Percentiles rank a stretch among this genome's conserved stretches.
Evolutionary conservation across 2,113 vertebrate genomes (phyloP).

Genomic region (Enhydra lutris): DNA sequence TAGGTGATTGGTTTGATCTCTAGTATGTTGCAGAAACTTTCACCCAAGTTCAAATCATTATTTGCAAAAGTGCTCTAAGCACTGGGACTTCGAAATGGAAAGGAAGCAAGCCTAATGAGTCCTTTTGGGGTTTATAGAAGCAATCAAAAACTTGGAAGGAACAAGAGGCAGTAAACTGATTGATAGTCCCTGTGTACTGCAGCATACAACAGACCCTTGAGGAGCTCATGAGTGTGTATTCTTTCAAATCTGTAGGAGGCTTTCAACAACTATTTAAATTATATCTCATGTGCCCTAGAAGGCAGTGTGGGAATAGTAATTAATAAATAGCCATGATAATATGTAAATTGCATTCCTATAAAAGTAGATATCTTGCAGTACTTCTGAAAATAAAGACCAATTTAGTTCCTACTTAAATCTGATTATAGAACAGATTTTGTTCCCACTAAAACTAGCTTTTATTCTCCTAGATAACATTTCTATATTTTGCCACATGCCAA

Average conservation of each 20-base stretch:
- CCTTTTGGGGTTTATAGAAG: constrained; percentile 75
- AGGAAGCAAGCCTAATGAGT: constrained; percentile 73
- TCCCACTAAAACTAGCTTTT: constrained; percentile 32
- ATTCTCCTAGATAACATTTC: constrained; percentile 40
- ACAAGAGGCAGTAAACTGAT: constrained; percentile 56
- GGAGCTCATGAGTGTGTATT: constrained; percentile 7
- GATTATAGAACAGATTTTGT: constrained; percentile 53
- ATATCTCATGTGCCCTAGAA: background rate
- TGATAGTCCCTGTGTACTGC: constrained; percentile 44
- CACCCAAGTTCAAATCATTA: constrained; percentile 65
- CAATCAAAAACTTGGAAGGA: constrained; percentile 75
- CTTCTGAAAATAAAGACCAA: background rate
- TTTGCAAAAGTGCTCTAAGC: constrained; percentile 66
- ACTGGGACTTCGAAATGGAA: constrained; percentile 50
- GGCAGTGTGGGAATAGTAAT: constrained; percentile 51
- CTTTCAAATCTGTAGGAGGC: constrained; percentile 45
- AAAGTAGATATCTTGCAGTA: background rate
- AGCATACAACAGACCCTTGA: background rate
- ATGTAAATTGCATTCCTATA: constrained; percentile 39
- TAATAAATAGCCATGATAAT: constrained; percentile 39
- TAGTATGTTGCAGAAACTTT: constrained; percentile 56
- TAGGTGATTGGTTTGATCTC: constrained; percentile 67
- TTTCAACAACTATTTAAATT: constrained; percentile 16
- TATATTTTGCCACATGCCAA: constrained; percentile 58
- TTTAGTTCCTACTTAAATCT: constrained; percentile 62